These are phyloP conservation scores for Pantherophis alleghaniensis DNA, from an alignment of 2,797 vertebrate genomes.

Conservation along the genomic window DNA sequence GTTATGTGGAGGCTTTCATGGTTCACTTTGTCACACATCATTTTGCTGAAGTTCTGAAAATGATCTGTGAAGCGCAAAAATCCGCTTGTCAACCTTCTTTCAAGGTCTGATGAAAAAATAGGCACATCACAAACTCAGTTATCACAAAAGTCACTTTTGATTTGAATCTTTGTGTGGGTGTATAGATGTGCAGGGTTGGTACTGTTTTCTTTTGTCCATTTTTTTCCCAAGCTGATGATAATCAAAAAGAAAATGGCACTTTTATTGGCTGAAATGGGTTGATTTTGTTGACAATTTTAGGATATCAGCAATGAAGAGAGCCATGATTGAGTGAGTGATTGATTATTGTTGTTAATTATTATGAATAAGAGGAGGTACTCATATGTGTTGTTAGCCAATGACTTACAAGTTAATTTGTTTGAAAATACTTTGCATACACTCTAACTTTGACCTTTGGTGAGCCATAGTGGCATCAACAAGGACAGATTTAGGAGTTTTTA, in stretches of 20 bases:
- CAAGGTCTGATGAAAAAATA: conserved; percentile 64
- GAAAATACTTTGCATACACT: conserved; percentile 31
- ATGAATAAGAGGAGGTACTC: conserved; percentile 48
- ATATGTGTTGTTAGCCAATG: conserved; percentile 32
- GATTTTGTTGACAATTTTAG: conserved; percentile 52
- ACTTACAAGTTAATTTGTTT: conserved; percentile 48
- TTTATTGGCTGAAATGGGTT: conserved; percentile 57
- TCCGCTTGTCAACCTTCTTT: conserved; percentile 58
- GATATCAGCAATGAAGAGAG: conserved; percentile 50
- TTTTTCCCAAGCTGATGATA: conserved; percentile 34
- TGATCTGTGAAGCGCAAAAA: conserved; percentile 46
- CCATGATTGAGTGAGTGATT: conserved; percentile 5
- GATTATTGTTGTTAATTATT: conserved; percentile 15
- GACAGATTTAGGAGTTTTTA: conserved; percentile 53
- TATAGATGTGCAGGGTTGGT: conserved; percentile 59
- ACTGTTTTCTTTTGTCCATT: conserved; percentile 26
- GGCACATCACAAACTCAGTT: conserved; percentile 63
- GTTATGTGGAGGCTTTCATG: conserved; percentile 39
- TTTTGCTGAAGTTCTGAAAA: conserved; percentile 49
- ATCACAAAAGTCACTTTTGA: conserved; percentile 59
- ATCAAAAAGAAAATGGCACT: conserved; percentile 63
- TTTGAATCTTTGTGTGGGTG: conserved; percentile 40
- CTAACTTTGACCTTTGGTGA: conserved; percentile 45
- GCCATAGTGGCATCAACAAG: conserved; percentile 39
- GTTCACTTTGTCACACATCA: conserved; percentile 45